Base-by-base conservation (phyloP, 2,888 invertebrate species). In the Rhyacophila evoluta region DNA sequence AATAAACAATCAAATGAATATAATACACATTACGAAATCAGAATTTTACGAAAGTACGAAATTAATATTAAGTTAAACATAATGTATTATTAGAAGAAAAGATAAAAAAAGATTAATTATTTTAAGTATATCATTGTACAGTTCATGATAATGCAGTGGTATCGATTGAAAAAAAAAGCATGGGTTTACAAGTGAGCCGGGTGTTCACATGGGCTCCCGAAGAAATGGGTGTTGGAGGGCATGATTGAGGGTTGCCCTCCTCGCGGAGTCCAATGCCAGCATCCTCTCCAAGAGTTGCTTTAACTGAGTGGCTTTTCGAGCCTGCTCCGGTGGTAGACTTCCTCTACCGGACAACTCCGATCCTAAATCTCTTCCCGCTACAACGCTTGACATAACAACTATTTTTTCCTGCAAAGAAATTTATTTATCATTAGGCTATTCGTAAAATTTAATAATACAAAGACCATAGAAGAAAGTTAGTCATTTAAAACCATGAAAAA, bases 201-300 rank as follows among this genome's bases (percentile, higher is more conserved):
- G 27, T n/a, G 78, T 10, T 75, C 71, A 75, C 79, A 82, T 74
- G 29, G 80, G 79, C 77, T 82, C 82, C 36, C 80, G 68, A 10
- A 82, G 77, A 87, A 98, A 98, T 0, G 97, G 95, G 88, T 99
- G 98, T 25, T 95, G 93, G 74, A 99, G 91, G 39, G 98, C 97
- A 85, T 97, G 97, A 87, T 97, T 97, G 83, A 98, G 93, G n/a
- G 97, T 95, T 83, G 97, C 94, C 77, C 98, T 92, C 87, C 98
- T 98, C 37, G 94, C 92, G 0, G 98, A 95, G 88, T 99, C 98
- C 74, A 98, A 89, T 90, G 97, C 94, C 82, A 99, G 91, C 84
- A 98, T 95, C 82, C 95, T 94, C 85, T 98, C 98, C 72, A 99
- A 88, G 27, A 99, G 89, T 87, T 99, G 98, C 86, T 95, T 96